These are phyloP conservation scores for Enteromius anoplus DNA, from an alignment of 2,797 vertebrate species.

Conservation along the genomic window DNA sequence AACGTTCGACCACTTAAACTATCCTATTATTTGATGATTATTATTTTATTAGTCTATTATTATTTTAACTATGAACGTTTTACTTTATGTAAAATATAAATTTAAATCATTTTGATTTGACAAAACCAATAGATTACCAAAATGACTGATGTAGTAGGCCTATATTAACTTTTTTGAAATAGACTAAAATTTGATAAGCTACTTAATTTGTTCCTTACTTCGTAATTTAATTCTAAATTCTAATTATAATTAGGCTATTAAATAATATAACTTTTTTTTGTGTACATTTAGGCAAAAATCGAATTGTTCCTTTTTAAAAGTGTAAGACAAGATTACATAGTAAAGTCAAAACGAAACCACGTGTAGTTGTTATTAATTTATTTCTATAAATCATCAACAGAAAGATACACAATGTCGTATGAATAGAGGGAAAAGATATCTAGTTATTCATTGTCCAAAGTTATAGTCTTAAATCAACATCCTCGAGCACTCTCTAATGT, in stretches of 20 bases:
- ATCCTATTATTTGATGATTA: background rate
- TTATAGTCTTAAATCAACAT: slow-evolving; percentile 79
- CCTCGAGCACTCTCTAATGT: slow-evolving; percentile 70
- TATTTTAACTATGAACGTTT: background rate
- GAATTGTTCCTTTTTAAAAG: background rate
- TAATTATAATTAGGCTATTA: background rate
- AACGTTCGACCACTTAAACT: background rate
- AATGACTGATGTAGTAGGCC: background rate
- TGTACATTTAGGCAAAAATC: background rate
- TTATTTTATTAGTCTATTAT: no score
- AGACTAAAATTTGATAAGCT: background rate
- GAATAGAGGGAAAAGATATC: slow-evolving; percentile 88
- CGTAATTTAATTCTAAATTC: no score
- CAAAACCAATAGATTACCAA: background rate
- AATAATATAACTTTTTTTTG: background rate
- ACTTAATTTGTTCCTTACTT: background rate
- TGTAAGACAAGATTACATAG: background rate
- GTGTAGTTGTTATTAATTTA: slow-evolving; percentile 97
- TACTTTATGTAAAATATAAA: background rate
- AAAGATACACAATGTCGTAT: slow-evolving; percentile 91
- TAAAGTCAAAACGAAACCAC: slow-evolving; percentile 82
- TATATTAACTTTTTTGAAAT: no score
- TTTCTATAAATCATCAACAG: slow-evolving; percentile 99
- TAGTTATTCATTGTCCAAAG: slow-evolving; percentile 93
- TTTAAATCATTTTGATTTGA: background rate